These are phyloP conservation scores for Oostethus manadensis DNA, from an alignment of 2,113 vertebrate species.

Conservation along the genomic window DNA sequence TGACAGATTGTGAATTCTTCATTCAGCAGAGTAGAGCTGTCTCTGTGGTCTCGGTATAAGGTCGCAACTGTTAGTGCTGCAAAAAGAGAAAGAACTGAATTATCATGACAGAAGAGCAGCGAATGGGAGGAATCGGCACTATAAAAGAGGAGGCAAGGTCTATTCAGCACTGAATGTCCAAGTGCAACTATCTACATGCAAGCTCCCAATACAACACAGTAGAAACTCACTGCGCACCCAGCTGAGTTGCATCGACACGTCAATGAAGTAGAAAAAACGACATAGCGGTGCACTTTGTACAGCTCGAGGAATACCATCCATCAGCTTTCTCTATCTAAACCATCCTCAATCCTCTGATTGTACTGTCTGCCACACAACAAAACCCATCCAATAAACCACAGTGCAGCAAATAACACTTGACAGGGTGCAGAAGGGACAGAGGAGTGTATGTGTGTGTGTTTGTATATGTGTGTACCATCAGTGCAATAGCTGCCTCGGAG, in stretches of 20 bases:
- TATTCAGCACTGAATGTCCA: conserved; percentile 33
- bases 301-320: conserved; percentile 46
- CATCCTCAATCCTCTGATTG: conserved; percentile 35
- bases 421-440: conserved; percentile 21
- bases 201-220: conserved; percentile 38
- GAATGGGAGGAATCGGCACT: conserved; percentile 13
- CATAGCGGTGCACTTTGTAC: conserved; percentile 39
- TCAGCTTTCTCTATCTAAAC: conserved; percentile 42
- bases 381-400: conserved; percentile 55
- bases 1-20: too few relatives aligned
- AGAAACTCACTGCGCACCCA: conserved; percentile 39
- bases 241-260: conserved; percentile 56
- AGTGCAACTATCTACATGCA: conserved; percentile 45
- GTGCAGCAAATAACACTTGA: conserved; percentile 43
- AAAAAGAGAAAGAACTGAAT: conserved; percentile 7
- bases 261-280: conserved; percentile 50
- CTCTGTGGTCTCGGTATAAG: conserved; percentile 6
- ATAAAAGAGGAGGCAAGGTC: conserved; percentile 34
- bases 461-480: conserved; percentile 4
- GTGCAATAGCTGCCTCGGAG: conserved; percentile 9
- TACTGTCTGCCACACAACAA: conserved; percentile 34
- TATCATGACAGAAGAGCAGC: conserved; percentile 9
- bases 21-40: not conserved
- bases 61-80: conserved; percentile 13
- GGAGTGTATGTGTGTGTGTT: conserved; percentile 2